Evolutionary conservation across 2,113 vertebrate genomes (phyloP), one percentile per base, ranked within the genome.

Genomic region (Oostethus manadensis): DNA sequence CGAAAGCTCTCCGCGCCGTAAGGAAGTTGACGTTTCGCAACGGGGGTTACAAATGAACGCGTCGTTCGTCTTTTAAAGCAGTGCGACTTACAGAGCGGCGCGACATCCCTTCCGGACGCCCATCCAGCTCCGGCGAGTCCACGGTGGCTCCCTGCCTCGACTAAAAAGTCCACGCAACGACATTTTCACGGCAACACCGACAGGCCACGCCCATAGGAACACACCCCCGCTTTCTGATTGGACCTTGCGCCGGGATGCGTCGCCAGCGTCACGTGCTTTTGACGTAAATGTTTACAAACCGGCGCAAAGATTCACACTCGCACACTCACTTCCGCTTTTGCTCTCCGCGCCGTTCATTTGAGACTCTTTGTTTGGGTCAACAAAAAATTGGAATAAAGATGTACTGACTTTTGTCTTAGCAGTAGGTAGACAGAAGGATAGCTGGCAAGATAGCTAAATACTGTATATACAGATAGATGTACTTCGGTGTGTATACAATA

Each of bases 281-380:
- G 88, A 91, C 90, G 88, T 87, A 84, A 21, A 15, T 85, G 87
- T 90, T 91, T 88, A 90, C 87, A 89, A 88, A 88, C 86, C 82
- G 77, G 74, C 62, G 21, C 58, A 71, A n/a, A n/a, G n/a, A n/a
- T n/a, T n/a, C n/a, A n/a, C n/a, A n/a, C n/a, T n/a, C n/a, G n/a
- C 0, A 2, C 1, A 1, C 2, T 3, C 1, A 56, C 70, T 59
- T 83, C 70, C 58, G 58, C 47, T 26, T 64, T 58, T 16, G 43
- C 14, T 45, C 23, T 18, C 1, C 13, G 3, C 38, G 38, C 11
- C 38, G 4, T 57, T 57, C 9, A 21, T 29, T 57, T 58, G 42
- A 6, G 22, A 16, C 11, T 22, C 6, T 21, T 40, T 21, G 21
- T 43, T 56, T 42, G 17, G 33, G 14, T 43, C 40, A 23, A 57